Percentiles rank a stretch among this genome's conserved stretches.
phyloP scores from a whole-genome alignment of 2,888 invertebrate species.

The Calephelis perditalis region DNA sequence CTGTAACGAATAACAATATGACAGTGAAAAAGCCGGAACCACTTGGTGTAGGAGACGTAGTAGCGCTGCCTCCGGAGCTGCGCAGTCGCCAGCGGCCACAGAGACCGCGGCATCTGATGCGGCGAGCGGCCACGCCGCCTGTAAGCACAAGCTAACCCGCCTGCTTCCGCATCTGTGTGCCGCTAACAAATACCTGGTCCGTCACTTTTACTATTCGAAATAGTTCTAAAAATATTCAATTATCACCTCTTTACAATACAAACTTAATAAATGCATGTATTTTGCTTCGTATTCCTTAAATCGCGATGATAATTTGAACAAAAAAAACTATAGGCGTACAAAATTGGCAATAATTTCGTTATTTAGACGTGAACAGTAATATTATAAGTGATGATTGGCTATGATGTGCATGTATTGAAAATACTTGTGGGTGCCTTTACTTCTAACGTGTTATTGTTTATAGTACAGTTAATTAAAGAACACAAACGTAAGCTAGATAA shows the following conservation, averaged over 20 bases:
- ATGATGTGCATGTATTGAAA: slow-evolving; percentile 64
- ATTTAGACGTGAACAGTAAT: neutral
- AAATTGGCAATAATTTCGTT: slow-evolving; percentile 1
- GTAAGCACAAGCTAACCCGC: slow-evolving; percentile 71
- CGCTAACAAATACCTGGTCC: slow-evolving; percentile 70
- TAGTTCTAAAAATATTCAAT: slow-evolving; percentile 24
- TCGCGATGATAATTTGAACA: slow-evolving; percentile 20
- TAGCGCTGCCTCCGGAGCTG: slow-evolving; percentile 65
- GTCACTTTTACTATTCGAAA: slow-evolving; percentile 46
- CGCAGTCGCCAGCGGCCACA: slow-evolving; percentile 61
- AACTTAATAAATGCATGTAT: slow-evolving; percentile 24
- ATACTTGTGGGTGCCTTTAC: slow-evolving; percentile 52
- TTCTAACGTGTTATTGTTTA: slow-evolving; percentile 55
- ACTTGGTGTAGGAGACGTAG: slow-evolving; percentile 60
- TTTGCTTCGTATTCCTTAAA: slow-evolving; percentile 15
- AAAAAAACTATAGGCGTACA: slow-evolving; percentile 4
- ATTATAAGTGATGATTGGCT: slow-evolving; percentile 21
- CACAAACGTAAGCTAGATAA: slow-evolving; percentile 43
- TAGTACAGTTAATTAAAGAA: slow-evolving; percentile 51
- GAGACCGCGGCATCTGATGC: slow-evolving; percentile 68
- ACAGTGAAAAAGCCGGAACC: slow-evolving; percentile 48
- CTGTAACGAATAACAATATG: slow-evolving; percentile 40
- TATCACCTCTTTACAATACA: slow-evolving; percentile 6
- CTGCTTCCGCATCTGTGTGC: slow-evolving; percentile 64
- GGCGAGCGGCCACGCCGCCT: slow-evolving; percentile 76